Base-by-base conservation (phyloP, 2,113 vertebrate genomes). In the Sapajus apella region DNA sequence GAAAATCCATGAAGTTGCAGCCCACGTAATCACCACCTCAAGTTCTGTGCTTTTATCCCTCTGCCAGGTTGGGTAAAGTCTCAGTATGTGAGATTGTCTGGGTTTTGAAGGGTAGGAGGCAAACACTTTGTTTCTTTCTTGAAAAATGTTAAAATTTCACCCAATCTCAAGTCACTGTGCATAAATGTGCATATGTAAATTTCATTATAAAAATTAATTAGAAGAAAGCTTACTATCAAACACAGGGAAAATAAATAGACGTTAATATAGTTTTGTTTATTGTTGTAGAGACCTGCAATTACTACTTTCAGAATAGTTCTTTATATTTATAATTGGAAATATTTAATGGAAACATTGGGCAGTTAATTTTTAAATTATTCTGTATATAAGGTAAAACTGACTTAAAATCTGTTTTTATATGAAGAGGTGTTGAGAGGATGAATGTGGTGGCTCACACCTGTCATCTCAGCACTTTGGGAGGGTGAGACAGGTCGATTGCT, bases 361-460 rank as follows among this genome's bases (percentile, higher is more conserved):
- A 81, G 37, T 47, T 75, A 13, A 66, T 40, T 95, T 94, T 80
- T 84, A 25, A 94, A 40, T 94, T 73, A 56, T 83, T 84, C 43
- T 72, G 9, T 66, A 47, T 73, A 32, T 0, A 87, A 75, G 30
- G 8, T 79, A 77, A 5, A 90, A 50, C 27, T 66, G 11, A 79
- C 37, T 76, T 88, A 5, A 76, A 61, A 91, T 43, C 16, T 76
- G 16, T 43, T 50, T 87, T 91, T 56, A 37, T 43, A 43, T 80
- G 17, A 87, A 6, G 43, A 43, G 2, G 5, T 72, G 25, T 30
- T 32, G 37, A 64, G 30, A 16, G 12, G 61, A 64, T 32, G 61
- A 64, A 64, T 64, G 61, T 64, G 61, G 27, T 64, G 61, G 61
- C 27, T 64, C 12, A 64, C 61, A 32, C 61, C 5, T 32, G 61